A percentile compares a stretch with the other conserved stretches of the same genome.
phyloP scores from a whole-genome alignment of 2,113 vertebrate genomes.

The Archocentrus centrarchus region DNA sequence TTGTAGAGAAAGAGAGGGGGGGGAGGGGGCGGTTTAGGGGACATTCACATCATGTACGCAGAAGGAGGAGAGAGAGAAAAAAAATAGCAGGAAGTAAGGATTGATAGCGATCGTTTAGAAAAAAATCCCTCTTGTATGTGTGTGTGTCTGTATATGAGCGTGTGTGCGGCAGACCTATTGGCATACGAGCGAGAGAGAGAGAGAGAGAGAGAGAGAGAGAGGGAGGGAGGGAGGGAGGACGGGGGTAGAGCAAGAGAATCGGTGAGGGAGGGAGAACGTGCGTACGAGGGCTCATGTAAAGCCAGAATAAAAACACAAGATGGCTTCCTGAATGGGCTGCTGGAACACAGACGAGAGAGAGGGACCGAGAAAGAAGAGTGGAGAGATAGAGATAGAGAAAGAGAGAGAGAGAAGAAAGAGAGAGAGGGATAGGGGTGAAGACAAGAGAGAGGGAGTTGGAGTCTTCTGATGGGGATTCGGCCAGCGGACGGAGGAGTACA shows the following conservation, averaged over 20 bases:
- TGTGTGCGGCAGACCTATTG: constrained; percentile 68
- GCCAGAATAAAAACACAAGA: constrained; percentile 86
- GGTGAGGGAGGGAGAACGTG: constrained; percentile 67
- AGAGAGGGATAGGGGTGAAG: constrained; percentile 65
- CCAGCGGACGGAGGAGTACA: constrained; percentile 68
- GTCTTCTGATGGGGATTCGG: constrained; percentile 82
- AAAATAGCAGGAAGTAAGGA: constrained; percentile 62
- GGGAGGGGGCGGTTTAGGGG: constrained; percentile 9
- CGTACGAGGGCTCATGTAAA: constrained; percentile 81
- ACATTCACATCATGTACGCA: constrained; percentile 75
- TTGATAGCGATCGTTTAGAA: constrained; percentile 73
- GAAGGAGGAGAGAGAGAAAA: constrained; percentile 47
- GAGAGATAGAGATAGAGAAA: constrained; percentile 21
- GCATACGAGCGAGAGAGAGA: constrained; percentile 57
- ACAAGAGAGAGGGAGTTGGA: constrained; percentile 48
- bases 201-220: constrained; percentile 50
- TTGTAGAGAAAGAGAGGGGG: constrained; percentile 39
- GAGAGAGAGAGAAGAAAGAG: constrained; percentile 59
- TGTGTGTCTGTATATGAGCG: constrained; percentile 45
- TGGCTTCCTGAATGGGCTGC: constrained; percentile 86
- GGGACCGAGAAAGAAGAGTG: constrained; percentile 5
- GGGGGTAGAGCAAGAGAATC: constrained; percentile 50
- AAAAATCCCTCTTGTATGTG: constrained; percentile 58
- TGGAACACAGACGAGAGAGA: constrained; percentile 72
- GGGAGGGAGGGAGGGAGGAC: constrained; percentile 48